Evolutionary conservation across 1,140 invertebrate species (phyloP), one percentile per base, ranked within the genome.

Genomic region (Proctacanthus coquilletti): DNA sequence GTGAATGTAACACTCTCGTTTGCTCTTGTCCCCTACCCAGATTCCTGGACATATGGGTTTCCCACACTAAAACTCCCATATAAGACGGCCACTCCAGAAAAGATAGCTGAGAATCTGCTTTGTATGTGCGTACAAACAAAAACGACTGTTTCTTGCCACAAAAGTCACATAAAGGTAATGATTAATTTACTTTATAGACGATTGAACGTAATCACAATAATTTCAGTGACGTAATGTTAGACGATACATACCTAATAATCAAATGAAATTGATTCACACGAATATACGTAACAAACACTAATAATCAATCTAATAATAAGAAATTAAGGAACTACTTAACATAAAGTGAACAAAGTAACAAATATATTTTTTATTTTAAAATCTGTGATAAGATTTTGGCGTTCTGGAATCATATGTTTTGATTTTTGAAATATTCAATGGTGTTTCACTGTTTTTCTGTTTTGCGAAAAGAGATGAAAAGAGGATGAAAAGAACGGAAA

Each of bases 211-310:
- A n/a, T n/a, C n/a, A n/a, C n/a, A n/a, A n/a, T n/a, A n/a, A n/a
- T n/a, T n/a, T n/a, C n/a, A n/a, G n/a, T n/a, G n/a, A n/a, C n/a
- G n/a, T 27, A 27, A 27, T 13, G 8, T 27, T 27, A 27, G 23
- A 27, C 8, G 23, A 9, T 8, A 27, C 23, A 27, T 27, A 27
- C 23, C 8, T 27, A 13, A 27, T 27, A 27, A 27, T 9, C 8
- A 27, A 27, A 9, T 27, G 23, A 13, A 27, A 27, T 8, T 27
- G 23, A 27, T 9, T 27, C 13, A 9, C 23, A n/a, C n/a, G n/a
- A n/a, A 27, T 27, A 27, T 27, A 27, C 23, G 23, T 27, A 27
- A 27, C 13, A 27, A 27, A 27, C 23, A n/a, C n/a, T n/a, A n/a
- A n/a, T n/a, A n/a, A n/a, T n/a, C n/a, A n/a, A 27, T 9, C 8